Conservation (phyloP, 2,888 invertebrate species). For the Rotaria socialis region DNA sequence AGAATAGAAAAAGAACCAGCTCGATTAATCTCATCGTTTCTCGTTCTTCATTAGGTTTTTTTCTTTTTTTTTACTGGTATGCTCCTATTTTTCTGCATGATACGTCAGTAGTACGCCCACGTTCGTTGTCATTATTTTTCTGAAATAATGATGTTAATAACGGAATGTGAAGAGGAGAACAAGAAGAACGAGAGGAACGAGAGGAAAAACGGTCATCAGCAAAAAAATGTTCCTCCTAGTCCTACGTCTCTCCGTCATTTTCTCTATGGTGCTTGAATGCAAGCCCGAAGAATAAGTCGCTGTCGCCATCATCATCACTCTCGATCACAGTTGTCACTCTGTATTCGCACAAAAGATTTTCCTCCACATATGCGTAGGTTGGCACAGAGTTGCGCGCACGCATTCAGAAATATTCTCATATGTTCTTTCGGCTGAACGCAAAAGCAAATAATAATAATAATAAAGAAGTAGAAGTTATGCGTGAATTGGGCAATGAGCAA, state of each 20-base stretch:
- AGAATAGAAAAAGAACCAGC: conserved; percentile 1
- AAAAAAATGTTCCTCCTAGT: not conserved
- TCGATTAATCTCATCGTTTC: conserved; percentile 15
- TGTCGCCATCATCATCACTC: not conserved
- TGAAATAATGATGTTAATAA: conserved; percentile 33
- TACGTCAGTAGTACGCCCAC: not conserved
- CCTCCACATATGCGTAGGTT: not conserved
- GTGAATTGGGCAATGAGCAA: not conserved
- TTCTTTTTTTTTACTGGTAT: not conserved
- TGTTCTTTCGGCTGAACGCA: not conserved
- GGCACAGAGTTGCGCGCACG: not conserved
- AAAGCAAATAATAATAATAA: not conserved
- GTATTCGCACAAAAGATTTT: not conserved
- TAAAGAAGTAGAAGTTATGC: not conserved
- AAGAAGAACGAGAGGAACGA: conserved; percentile 13
- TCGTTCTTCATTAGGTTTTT: not conserved
- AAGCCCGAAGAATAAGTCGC: not conserved
- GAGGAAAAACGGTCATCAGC: conserved; percentile 26
- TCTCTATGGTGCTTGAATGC: not conserved
- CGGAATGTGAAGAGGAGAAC: conserved; percentile 13
- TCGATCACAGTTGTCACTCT: conserved; percentile 13
- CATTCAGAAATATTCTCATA: not conserved
- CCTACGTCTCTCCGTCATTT: not conserved
- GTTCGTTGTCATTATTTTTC: conserved; percentile 24
- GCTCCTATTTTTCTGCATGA: not conserved